Evolutionary conservation across 2,888 invertebrate genomes (phyloP).

Genomic region (Ethmia dodecea): DNA sequence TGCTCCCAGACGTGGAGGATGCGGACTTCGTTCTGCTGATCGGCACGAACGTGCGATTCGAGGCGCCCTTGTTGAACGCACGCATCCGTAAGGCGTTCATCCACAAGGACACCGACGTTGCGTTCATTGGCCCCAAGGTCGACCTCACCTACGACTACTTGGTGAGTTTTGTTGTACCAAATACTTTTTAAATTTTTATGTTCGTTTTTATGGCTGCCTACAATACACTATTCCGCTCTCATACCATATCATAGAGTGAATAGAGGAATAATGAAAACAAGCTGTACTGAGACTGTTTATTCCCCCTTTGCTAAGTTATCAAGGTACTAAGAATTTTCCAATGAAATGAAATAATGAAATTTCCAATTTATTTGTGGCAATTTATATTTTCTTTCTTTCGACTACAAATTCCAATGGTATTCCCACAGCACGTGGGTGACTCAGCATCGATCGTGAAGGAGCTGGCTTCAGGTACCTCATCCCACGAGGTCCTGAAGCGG

Average conservation of each 20-base stretch:
- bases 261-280: too few species aligned
- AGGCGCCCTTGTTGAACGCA: constrained; percentile 97
- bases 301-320: too few species aligned
- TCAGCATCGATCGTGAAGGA: constrained; percentile 85
- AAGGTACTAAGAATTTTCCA: too few species aligned
- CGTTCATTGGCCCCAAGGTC: constrained; percentile 91
- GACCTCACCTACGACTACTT: constrained; percentile 96
- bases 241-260: too few species aligned
- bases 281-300: too few species aligned
- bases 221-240: too few species aligned
- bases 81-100: constrained; percentile 96
- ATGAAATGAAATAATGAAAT: too few species aligned
- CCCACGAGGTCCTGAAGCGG: constrained; percentile 63
- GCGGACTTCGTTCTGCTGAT: constrained; percentile 95
- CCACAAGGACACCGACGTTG: constrained; percentile 94
- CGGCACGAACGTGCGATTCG: constrained; percentile 98
- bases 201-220: background rate
- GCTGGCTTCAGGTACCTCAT: constrained; percentile 84
- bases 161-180: constrained; percentile 46
- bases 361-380: too few species aligned
- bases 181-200: background rate
- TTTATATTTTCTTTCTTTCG: too few species aligned
- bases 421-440: constrained; percentile 87
- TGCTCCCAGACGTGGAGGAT: constrained; percentile 86
- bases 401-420: too few species aligned